These are phyloP conservation scores for Drosophila melanosoma DNA, from an alignment of 2,888 invertebrate species.

Conservation along the genomic window DNA sequence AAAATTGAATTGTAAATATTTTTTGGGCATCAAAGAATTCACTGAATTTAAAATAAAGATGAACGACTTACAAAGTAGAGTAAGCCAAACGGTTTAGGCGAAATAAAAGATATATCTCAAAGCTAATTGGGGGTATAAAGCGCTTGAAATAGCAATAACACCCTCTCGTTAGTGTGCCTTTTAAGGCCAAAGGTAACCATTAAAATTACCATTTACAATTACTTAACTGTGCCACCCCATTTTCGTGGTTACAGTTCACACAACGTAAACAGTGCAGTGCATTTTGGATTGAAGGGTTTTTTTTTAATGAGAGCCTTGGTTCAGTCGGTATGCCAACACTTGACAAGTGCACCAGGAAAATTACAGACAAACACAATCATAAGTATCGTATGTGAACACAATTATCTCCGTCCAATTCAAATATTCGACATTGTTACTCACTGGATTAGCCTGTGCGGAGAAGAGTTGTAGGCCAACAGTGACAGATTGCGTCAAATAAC, in stretches of 20 bases:
- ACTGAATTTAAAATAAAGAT: slow-evolving; percentile 40
- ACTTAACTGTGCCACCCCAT: slow-evolving; percentile 53
- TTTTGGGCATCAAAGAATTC: slow-evolving; percentile 15
- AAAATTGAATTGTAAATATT: slow-evolving; percentile 55
- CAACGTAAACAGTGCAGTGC: slow-evolving; percentile 13
- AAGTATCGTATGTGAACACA: slow-evolving; percentile 55
- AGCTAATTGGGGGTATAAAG: slow-evolving; percentile 85
- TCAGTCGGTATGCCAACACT: slow-evolving; percentile 75
- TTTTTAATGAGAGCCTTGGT: slow-evolving; percentile 66
- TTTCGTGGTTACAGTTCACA: slow-evolving; percentile 37
- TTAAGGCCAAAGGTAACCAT: slow-evolving; percentile 65
- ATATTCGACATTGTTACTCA: slow-evolving; percentile 52
- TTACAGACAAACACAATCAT: slow-evolving; percentile 58
- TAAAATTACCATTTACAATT: slow-evolving; percentile 69
- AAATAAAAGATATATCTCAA: slow-evolving; percentile 65
- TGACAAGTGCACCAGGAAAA: slow-evolving; percentile 71
- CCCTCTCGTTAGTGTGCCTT: slow-evolving; percentile 46
- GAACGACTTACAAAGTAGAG: not conserved
- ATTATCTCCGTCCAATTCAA: slow-evolving; percentile 52
- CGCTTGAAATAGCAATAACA: slow-evolving; percentile 52
- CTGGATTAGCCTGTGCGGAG: slow-evolving; percentile 55
- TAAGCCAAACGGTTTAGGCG: not conserved
- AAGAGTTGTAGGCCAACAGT: slow-evolving; percentile 34
- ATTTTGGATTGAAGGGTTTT: slow-evolving; percentile 52
- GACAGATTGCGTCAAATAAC: slow-evolving; percentile 63